Conservation (phyloP, 2,797 vertebrate species). For the Erethizon dorsatum region DNA sequence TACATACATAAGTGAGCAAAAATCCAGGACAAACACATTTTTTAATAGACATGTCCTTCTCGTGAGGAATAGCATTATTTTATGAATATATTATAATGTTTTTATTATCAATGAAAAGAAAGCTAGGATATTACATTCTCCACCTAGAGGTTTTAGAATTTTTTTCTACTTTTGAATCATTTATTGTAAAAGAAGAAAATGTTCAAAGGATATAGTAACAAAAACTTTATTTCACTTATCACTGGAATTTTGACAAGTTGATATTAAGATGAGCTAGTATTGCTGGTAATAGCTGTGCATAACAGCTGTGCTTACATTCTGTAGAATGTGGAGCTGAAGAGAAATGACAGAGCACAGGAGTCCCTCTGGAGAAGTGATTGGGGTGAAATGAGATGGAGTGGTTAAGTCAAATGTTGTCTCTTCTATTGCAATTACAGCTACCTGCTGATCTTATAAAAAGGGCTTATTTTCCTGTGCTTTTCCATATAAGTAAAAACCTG, state of each 20-base stretch:
- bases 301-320: constrained; percentile 45
- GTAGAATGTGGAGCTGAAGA: background rate
- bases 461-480: background rate
- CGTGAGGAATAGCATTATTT: background rate
- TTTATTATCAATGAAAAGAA: background rate
- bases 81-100: background rate
- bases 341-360: background rate
- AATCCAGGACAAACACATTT: background rate
- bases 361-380: background rate
- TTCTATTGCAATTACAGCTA: constrained; percentile 40
- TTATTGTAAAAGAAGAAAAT: background rate
- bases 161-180: background rate
- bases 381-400: background rate
- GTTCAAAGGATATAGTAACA: background rate
- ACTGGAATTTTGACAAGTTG: constrained; percentile 20
- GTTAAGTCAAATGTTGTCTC: background rate
- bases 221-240: constrained; percentile 51
- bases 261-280: constrained; percentile 51
- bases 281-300: background rate
- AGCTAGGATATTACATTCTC: background rate
- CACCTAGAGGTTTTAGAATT: background rate
- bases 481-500: background rate
- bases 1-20: background rate
- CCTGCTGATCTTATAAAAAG: background rate
- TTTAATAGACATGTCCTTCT: background rate